Percentiles rank a stretch among this genome's conserved stretches.
Evolutionary conservation across 1,140 invertebrate species (phyloP).

Genomic region (Calosoma granatense): DNA sequence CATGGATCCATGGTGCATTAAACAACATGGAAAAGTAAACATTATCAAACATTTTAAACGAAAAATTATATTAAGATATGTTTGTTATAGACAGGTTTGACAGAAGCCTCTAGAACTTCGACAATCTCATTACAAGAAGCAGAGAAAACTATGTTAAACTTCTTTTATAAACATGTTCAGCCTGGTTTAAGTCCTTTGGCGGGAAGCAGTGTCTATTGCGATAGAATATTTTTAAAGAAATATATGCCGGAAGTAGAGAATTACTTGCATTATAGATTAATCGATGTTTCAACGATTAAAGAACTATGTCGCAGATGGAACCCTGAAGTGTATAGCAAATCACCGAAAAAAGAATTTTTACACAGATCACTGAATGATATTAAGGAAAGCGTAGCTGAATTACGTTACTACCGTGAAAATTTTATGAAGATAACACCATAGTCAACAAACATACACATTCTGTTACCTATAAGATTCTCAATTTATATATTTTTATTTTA

Average conservation of each 20-base stretch:
- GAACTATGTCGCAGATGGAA: constrained; percentile 75
- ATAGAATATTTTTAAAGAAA: constrained; percentile 66
- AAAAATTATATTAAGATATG: background rate
- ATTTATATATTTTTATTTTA: too few species aligned
- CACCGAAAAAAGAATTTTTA: constrained; percentile 51
- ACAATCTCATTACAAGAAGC: constrained; percentile 52
- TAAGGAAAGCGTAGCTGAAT: constrained; percentile 72
- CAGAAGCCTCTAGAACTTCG: constrained; percentile 56
- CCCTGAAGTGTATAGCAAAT: constrained; percentile 40
- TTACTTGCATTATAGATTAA: constrained; percentile 85
- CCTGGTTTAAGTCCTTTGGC: constrained; percentile 59
- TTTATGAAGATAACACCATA: constrained; percentile 36
- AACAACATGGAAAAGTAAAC: constrained; percentile 60
- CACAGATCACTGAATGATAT: constrained; percentile 81
- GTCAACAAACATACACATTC: too few species aligned
- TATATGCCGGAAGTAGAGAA: constrained; percentile 64
- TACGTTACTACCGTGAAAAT: constrained; percentile 58
- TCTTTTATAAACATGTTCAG: constrained; percentile 58
- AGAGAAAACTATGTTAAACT: constrained; percentile 60
- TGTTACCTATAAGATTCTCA: too few species aligned
- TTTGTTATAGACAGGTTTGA: constrained; percentile 60
- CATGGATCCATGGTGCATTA: constrained; percentile 77
- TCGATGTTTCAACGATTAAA: constrained; percentile 88
- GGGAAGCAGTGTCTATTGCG: constrained; percentile 84
- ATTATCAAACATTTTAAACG: background rate